Evolutionary conservation across 1,140 invertebrate species (phyloP).

Genomic region (Varroa destructor): DNA sequence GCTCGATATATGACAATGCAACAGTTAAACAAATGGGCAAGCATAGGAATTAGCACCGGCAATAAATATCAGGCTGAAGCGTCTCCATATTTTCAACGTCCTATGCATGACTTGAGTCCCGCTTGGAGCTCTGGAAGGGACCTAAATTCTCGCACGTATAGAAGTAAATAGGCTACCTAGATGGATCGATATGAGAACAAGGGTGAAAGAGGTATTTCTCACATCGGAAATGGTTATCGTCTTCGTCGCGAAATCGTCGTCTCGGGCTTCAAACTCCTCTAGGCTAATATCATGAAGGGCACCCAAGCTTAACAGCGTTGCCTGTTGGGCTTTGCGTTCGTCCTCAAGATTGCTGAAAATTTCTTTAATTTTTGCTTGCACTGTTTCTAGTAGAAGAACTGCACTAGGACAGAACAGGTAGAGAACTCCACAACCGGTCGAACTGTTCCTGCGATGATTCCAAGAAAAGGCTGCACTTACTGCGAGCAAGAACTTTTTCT

Average conservation of each 20-base stretch:
- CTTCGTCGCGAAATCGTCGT: no score
- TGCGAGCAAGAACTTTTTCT: not conserved
- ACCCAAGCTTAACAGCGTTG: not conserved
- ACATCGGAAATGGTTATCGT: no score
- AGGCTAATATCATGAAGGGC: slow-evolving; percentile 15
- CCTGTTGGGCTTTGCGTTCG: slow-evolving; percentile 5
- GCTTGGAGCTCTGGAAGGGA: no score
- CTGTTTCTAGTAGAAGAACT: slow-evolving; percentile 26
- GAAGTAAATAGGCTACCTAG: no score
- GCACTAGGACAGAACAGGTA: slow-evolving; percentile 30
- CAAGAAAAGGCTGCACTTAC: not conserved
- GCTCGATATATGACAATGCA: not conserved
- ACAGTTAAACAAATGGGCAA: not conserved
- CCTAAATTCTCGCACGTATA: no score
- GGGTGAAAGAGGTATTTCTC: no score
- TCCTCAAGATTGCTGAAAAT: slow-evolving; percentile 25
- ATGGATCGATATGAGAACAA: no score
- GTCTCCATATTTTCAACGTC: no score
- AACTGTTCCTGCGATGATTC: slow-evolving; percentile 32
- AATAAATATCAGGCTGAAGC: no score
- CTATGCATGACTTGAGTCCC: no score
- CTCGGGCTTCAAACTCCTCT: not conserved
- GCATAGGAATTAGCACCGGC: no score
- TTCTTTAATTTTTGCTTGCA: slow-evolving; percentile 30
- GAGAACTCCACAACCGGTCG: slow-evolving; percentile 31